phyloP scores from a whole-genome alignment of 2,888 invertebrate species.

The Stenurella melanura region DNA sequence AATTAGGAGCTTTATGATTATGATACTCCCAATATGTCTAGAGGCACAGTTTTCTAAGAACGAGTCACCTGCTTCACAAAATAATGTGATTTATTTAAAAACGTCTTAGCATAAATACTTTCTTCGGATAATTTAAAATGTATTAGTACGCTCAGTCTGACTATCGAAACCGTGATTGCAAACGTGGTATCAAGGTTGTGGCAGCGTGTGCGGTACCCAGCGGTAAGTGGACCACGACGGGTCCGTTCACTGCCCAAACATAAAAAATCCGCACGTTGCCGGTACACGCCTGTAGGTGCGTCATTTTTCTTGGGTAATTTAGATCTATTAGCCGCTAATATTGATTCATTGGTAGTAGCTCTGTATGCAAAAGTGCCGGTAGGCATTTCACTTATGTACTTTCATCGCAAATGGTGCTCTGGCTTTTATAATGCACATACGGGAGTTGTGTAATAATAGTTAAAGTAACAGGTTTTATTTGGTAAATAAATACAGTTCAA shows the following conservation, averaged over 20 bases:
- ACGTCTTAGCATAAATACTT: not conserved
- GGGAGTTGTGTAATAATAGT: not conserved
- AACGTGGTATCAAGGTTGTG: conserved; percentile 39
- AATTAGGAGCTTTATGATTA: too few relatives aligned
- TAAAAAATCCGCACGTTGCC: conserved; percentile 45
- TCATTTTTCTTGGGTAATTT: conserved; percentile 1
- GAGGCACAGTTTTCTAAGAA: too few relatives aligned
- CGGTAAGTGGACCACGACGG: conserved; percentile 42
- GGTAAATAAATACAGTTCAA: not conserved
- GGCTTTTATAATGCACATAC: not conserved
- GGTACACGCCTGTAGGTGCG: conserved; percentile 33
- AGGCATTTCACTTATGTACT: conserved; percentile 2
- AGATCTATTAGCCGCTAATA: conserved; percentile 9
- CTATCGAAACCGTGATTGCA: conserved; percentile 18
- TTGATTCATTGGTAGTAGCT: not conserved
- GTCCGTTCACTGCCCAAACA: conserved; percentile 33
- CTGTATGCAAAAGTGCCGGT: conserved; percentile 3
- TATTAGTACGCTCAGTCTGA: not conserved
- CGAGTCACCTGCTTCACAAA: too few relatives aligned
- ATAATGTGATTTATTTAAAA: not conserved
- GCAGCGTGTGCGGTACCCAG: conserved; percentile 35
- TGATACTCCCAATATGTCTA: too few relatives aligned
- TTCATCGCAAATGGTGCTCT: conserved; percentile 12
- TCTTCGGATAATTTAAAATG: not conserved
- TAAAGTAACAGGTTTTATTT: not conserved